Evolutionary conservation across 2,888 invertebrate species (phyloP), one percentile per base, ranked within the genome.

Genomic region (Campopleginae sp.): DNA sequence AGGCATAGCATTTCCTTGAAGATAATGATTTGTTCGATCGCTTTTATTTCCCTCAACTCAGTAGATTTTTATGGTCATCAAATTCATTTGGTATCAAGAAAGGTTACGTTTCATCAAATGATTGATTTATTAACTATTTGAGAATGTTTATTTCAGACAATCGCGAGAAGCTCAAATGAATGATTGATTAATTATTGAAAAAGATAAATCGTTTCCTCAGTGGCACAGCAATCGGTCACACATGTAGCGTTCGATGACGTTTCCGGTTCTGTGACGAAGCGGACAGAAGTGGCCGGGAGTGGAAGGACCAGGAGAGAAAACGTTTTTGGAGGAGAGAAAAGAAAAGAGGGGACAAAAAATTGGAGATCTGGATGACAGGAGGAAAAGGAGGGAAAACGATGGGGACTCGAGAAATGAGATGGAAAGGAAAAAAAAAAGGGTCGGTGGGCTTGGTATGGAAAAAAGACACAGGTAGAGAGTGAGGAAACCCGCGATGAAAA

Each of bases 271-370:
- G 23, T 54, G 23, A 23, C 10, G 54, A 8, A 65, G 48, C 19
- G 65, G 42, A 38, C 38, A 72, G 5, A 46, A 51, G 72, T 38
- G 38, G 19, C 48, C 19, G 14, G 0, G 86, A 86, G 83, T 84
- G 74, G 84, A 85, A 83, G 87, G 88, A 87, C 86, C 85, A 31
- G 46, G 27, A 61, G 14, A 42, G n/a, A 38, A 38, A 51, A 33
- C 4, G 48, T 14, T 19, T 12, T 42, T n/a, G 46, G 31, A 65
- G 33, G 7, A 31, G 19, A 58, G 17, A 44, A 74, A n/a, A 51
- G 54, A 84, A 77, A 75, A 17, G 66, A 63, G 23, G 58, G 48
- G 31, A 33, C n/a, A 63, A 81, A 68, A 68, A 65, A 72, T 58
- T 58, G 44, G 82, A 84, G 63, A 65, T 51, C 38, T 61, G 61